Percentiles rank a stretch among this genome's conserved stretches.
Evolutionary conservation across 1,140 invertebrate genomes (phyloP).

Genomic region (Drosophila watanabei): DNA sequence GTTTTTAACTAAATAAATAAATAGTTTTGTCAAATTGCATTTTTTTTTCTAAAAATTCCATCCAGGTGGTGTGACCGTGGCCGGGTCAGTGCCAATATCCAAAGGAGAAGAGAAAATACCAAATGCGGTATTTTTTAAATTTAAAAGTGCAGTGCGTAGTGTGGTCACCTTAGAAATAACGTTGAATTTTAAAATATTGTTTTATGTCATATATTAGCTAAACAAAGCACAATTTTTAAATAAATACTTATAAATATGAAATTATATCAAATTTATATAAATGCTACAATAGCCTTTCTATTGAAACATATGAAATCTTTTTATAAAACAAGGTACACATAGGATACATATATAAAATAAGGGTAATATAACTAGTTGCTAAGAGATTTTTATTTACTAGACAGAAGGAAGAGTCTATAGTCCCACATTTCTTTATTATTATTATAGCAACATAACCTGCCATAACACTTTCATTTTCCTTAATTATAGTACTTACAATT

Average conservation of each 20-base stretch:
- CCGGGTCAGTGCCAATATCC: not conserved
- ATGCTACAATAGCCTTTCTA: not conserved
- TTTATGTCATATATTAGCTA: not conserved
- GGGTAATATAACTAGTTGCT: too few relatives aligned
- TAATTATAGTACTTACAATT: not conserved
- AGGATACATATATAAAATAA: not conserved
- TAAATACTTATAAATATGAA: not conserved
- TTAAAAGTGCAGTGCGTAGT: not conserved
- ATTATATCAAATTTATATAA: too few relatives aligned
- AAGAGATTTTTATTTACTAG: not conserved
- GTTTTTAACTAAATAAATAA: conserved; percentile 38
- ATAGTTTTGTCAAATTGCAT: conserved; percentile 21
- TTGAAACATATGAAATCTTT: not conserved
- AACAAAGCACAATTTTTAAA: not conserved
- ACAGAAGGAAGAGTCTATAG: not conserved
- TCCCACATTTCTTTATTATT: not conserved
- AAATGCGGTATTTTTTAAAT: not conserved
- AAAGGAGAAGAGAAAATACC: not conserved
- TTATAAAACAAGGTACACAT: not conserved
- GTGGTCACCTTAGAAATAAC: conserved; percentile 20
- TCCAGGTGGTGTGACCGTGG: conserved; percentile 16
- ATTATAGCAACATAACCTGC: not conserved
- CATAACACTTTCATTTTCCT: conserved; percentile 14
- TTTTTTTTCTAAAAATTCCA: conserved; percentile 38
- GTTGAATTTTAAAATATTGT: not conserved